phyloP scores from a whole-genome alignment of 2,888 invertebrate species.

The Branchipolynoe longqiensis region DNA sequence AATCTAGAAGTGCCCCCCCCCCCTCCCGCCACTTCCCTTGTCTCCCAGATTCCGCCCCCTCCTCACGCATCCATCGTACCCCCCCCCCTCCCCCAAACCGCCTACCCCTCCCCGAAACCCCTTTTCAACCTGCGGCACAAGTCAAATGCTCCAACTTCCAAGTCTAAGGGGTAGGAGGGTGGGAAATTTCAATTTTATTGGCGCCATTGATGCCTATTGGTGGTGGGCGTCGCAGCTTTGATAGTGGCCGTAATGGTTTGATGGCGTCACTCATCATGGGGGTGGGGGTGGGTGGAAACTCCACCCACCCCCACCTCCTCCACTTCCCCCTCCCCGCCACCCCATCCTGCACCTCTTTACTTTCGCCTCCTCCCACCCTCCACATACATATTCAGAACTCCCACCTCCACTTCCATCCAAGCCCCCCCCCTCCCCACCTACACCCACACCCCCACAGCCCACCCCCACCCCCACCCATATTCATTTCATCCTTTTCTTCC shows the following conservation, averaged over 20 bases:
- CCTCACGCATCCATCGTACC: not conserved
- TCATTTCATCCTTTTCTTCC: too few species aligned
- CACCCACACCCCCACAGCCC: too few species aligned
- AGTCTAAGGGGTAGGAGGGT: conserved; percentile 39
- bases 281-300: not conserved
- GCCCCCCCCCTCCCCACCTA: too few species aligned
- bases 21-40: not conserved
- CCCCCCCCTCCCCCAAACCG: not conserved
- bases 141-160: too few species aligned
- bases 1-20: too few species aligned
- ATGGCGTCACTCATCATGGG: conserved; percentile 13
- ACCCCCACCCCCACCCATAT: too few species aligned
- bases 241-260: conserved; percentile 43
- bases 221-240: conserved; percentile 27
- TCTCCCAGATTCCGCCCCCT: conserved; percentile 4
- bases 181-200: conserved; percentile 51
- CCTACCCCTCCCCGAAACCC: not conserved
- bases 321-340: too few species aligned
- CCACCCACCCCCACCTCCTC: too few species aligned
- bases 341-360: too few species aligned
- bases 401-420: too few species aligned
- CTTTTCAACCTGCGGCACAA: not conserved
- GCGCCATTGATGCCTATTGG: conserved; percentile 39
- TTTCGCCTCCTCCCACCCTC: too few species aligned
- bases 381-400: too few species aligned